Percentiles rank a stretch among this genome's conserved stretches.
phyloP scores from a whole-genome alignment of 2,113 vertebrate genomes.

The Dolichallabes microphthalmus region DNA sequence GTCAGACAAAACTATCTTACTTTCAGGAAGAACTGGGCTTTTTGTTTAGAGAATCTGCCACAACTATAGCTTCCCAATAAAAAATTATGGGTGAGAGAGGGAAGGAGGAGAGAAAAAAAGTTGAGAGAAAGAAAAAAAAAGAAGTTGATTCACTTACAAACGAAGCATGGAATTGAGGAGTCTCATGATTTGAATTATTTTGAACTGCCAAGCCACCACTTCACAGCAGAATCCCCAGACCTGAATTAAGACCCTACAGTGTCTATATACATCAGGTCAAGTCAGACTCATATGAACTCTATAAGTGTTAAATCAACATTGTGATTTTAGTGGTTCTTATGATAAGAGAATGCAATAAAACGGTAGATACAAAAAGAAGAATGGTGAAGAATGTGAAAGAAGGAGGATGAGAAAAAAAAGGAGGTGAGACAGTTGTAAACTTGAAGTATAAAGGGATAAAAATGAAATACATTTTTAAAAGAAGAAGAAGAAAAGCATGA shows the following conservation, averaged over 20 bases:
- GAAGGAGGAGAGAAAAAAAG: slow-evolving; percentile 31
- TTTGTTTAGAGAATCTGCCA: slow-evolving; percentile 69
- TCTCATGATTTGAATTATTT: neutral
- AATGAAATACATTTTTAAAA: no score
- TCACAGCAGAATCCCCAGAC: no score
- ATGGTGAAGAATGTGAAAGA: neutral
- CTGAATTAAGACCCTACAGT: no score
- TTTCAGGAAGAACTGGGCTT: slow-evolving; percentile 58
- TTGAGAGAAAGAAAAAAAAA: neutral
- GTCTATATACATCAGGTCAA: no score
- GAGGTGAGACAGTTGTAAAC: neutral
- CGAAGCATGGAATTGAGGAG: neutral
- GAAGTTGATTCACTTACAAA: neutral
- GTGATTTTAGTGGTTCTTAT: no score
- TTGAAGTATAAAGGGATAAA: neutral
- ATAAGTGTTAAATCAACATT: no score
- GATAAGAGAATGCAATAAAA: neutral
- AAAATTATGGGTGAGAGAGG: slow-evolving; percentile 4
- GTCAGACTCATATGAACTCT: no score
- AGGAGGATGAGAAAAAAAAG: neutral
- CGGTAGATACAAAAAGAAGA: neutral
- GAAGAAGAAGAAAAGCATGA: neutral
- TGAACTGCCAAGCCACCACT: neutral
- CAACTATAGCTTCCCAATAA: slow-evolving; percentile 56
- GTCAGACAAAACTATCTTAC: slow-evolving; percentile 71